Evolutionary conservation across 2,888 invertebrate genomes (phyloP).

Genomic region (Laothoe populi): DNA sequence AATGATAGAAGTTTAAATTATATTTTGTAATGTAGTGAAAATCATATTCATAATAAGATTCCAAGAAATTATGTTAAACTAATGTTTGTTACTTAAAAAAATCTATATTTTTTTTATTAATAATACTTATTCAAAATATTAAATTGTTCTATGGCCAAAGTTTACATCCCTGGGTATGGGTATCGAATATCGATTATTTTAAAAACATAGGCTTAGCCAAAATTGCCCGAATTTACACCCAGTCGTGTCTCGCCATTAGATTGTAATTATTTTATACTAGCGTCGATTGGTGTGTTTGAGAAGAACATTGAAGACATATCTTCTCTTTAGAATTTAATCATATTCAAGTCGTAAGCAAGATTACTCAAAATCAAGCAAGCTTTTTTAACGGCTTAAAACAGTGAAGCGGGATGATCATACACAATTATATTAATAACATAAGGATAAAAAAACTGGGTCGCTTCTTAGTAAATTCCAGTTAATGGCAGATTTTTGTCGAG

Average conservation of each 20-base stretch:
- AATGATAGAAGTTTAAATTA: too few relatives aligned
- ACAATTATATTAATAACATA: too few relatives aligned
- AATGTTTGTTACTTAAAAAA: too few relatives aligned
- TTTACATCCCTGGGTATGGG: slow-evolving; percentile 8
- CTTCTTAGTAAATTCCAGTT: too few relatives aligned
- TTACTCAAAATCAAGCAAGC: too few relatives aligned
- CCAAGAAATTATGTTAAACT: too few relatives aligned
- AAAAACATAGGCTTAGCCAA: slow-evolving; percentile 7
- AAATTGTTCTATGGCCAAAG: slow-evolving; percentile 5
- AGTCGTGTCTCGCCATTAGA: slow-evolving; percentile 19
- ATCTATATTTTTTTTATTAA: background rate
- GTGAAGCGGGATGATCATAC: too few relatives aligned
- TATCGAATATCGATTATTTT: background rate
- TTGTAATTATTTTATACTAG: slow-evolving; percentile 3
- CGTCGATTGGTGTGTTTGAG: slow-evolving; percentile 16
- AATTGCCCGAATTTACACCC: slow-evolving; percentile 15
- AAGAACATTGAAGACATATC: slow-evolving; percentile 17
- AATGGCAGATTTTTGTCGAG: too few relatives aligned
- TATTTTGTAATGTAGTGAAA: too few relatives aligned
- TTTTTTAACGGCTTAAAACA: too few relatives aligned
- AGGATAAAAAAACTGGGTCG: background rate
- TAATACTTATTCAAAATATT: background rate
- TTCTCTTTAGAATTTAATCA: background rate
- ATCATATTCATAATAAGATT: too few relatives aligned
- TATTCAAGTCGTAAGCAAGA: slow-evolving; percentile 6